These are phyloP conservation scores for Anastrepha ludens DNA, from an alignment of 1,140 invertebrate genomes.

Conservation along the genomic window DNA sequence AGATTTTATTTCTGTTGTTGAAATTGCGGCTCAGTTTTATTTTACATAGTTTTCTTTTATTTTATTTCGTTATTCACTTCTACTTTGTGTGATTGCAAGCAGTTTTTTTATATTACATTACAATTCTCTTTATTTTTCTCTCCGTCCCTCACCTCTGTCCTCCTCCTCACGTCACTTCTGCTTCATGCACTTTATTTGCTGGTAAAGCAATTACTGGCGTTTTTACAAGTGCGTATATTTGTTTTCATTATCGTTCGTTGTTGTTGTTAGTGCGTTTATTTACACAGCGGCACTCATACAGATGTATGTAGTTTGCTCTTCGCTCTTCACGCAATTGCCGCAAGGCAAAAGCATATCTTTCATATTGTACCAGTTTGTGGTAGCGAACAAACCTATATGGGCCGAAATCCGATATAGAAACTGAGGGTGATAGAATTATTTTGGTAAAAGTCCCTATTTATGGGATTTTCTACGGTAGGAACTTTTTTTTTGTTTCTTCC, in stretches of 20 bases:
- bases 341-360: too few relatives aligned
- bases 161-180: not conserved
- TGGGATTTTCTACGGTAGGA: too few relatives aligned
- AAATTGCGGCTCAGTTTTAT: conserved; percentile 2
- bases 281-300: not conserved
- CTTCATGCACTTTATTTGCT: conserved; percentile 9
- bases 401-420: too few relatives aligned
- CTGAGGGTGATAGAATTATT: too few relatives aligned
- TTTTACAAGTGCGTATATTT: conserved; percentile 37
- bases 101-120: not conserved
- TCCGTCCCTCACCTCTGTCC: not conserved
- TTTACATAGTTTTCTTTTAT: not conserved
- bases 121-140: not conserved
- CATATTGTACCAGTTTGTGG: too few relatives aligned
- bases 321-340: not conserved
- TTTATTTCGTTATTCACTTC: conserved; percentile 32
- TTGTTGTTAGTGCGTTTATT: conserved; percentile 7
- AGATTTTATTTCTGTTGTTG: not conserved
- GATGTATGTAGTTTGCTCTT: too few relatives aligned
- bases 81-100: not conserved
- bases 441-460: too few relatives aligned
- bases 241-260: not conserved
- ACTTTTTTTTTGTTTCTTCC: too few relatives aligned
- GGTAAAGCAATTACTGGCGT: conserved; percentile 23
- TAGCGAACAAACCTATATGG: too few relatives aligned